These are phyloP conservation scores for Agriopis leucophaearia DNA, from an alignment of 2,888 invertebrate species.

Conservation along the genomic window DNA sequence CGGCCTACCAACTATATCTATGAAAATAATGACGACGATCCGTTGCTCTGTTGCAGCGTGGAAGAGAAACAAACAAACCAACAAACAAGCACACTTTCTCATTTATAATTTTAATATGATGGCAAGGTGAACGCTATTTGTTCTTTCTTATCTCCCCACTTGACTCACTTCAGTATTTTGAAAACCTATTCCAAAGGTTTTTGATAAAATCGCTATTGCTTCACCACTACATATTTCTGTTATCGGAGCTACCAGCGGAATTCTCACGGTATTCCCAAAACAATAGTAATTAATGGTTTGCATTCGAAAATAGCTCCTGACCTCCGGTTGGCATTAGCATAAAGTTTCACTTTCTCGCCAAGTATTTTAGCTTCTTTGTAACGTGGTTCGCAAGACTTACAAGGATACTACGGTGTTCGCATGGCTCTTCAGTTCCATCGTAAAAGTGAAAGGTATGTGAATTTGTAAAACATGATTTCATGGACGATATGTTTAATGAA, in stretches of 20 bases:
- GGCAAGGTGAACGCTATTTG: background rate
- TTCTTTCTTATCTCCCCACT: conserved; percentile 2
- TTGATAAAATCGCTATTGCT: conserved; percentile 7
- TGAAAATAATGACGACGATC: too few species aligned
- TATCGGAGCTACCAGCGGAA: background rate
- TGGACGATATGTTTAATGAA: conserved; percentile 4
- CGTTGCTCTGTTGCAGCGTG: too few species aligned
- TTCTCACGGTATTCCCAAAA: conserved; percentile 20
- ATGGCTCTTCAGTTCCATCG: conserved; percentile 17
- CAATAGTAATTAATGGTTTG: conserved; percentile 24
- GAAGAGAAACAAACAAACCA: too few species aligned
- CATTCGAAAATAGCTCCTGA: conserved; percentile 20
- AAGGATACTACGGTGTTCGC: conserved; percentile 11
- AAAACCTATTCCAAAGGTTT: conserved; percentile 2
- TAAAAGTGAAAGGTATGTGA: conserved; percentile 39
- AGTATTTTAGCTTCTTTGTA: conserved; percentile 24
- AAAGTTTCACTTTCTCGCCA: conserved; percentile 38
- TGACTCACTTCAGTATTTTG: conserved; percentile 3
- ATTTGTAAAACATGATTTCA: conserved; percentile 26
- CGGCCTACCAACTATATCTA: too few species aligned
- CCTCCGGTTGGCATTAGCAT: conserved; percentile 37
- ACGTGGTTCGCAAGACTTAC: background rate
- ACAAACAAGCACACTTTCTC: too few species aligned
- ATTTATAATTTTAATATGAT: too few species aligned
- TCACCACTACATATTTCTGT: background rate